Evolutionary conservation across 2,888 invertebrate species (phyloP).

Genomic region (Clanis bilineata): DNA sequence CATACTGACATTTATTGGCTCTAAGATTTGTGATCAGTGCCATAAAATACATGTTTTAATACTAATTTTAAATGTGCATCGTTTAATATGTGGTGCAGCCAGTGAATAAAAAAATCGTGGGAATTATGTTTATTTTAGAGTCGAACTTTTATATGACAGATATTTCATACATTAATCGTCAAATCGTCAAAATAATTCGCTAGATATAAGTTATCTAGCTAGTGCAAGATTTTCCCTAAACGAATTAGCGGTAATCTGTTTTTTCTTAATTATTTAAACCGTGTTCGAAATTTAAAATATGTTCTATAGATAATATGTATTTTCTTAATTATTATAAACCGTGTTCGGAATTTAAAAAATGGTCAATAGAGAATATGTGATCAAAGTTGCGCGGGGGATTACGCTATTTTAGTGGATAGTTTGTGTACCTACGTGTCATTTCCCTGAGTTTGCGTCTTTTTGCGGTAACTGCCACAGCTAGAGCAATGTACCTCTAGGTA

Average conservation of each 20-base stretch:
- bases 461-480: too few species aligned
- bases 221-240: too few species aligned
- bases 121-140: too few species aligned
- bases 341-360: not conserved
- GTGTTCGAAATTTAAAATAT: too few species aligned
- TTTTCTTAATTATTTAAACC: too few species aligned
- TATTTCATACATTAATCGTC: too few species aligned
- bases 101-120: not conserved
- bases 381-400: not conserved
- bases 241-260: too few species aligned
- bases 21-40: not conserved
- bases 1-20: slow-evolving; percentile 6
- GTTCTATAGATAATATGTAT: not conserved
- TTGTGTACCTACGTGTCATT: slow-evolving; percentile 1
- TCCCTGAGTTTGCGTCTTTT: not conserved
- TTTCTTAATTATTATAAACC: not conserved
- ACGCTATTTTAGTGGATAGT: not conserved
- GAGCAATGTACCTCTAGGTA: not conserved
- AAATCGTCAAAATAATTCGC: too few species aligned
- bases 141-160: too few species aligned
- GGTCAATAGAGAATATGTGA: not conserved
- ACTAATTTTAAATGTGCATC: slow-evolving; percentile 13
- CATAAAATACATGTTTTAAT: not conserved
- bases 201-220: too few species aligned
- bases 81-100: not conserved